Percentiles rank a stretch among this genome's conserved stretches.
phyloP scores from a whole-genome alignment of 2,797 vertebrate species.

The Ataeniobius toweri region DNA sequence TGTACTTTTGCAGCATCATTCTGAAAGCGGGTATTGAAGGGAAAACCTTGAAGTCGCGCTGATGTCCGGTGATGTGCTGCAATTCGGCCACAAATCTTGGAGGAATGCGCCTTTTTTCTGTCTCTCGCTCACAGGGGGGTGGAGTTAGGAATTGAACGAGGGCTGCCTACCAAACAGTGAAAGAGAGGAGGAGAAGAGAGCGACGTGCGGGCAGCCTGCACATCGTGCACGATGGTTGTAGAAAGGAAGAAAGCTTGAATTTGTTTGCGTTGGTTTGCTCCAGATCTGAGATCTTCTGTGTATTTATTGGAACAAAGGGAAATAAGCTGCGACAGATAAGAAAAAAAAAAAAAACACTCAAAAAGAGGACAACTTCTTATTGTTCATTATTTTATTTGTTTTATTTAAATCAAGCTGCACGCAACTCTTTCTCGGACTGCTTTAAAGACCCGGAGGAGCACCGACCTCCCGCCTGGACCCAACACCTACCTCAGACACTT shows the following conservation, averaged over 20 bases:
- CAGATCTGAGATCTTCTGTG: slow-evolving; percentile 13
- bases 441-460: slow-evolving; percentile 35
- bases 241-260: slow-evolving; percentile 61
- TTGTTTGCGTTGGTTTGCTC: slow-evolving; percentile 32
- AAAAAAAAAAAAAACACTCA: slow-evolving; percentile 27
- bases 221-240: slow-evolving; percentile 58
- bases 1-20: slow-evolving; percentile 13
- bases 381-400: not conserved
- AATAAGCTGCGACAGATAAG: slow-evolving; percentile 32
- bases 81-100: slow-evolving; percentile 49
- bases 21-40: slow-evolving; percentile 34
- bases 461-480: slow-evolving; percentile 50
- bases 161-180: slow-evolving; percentile 77
- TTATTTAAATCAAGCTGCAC: not conserved
- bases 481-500: slow-evolving; percentile 37
- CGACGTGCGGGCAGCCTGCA: slow-evolving; percentile 59
- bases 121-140: slow-evolving; percentile 43
- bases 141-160: slow-evolving; percentile 74
- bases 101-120: slow-evolving; percentile 70
- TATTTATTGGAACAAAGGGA: slow-evolving; percentile 11
- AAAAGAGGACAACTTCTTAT: slow-evolving; percentile 44
- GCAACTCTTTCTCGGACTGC: slow-evolving; percentile 49
- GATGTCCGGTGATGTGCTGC: slow-evolving; percentile 55
- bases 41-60: slow-evolving; percentile 46
- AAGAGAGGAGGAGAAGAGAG: slow-evolving; percentile 32